Percentiles rank a stretch among this genome's conserved stretches.
These are phyloP conservation scores for Campaea margaritaria DNA, from an alignment of 2,888 invertebrate species.

Conservation along the genomic window DNA sequence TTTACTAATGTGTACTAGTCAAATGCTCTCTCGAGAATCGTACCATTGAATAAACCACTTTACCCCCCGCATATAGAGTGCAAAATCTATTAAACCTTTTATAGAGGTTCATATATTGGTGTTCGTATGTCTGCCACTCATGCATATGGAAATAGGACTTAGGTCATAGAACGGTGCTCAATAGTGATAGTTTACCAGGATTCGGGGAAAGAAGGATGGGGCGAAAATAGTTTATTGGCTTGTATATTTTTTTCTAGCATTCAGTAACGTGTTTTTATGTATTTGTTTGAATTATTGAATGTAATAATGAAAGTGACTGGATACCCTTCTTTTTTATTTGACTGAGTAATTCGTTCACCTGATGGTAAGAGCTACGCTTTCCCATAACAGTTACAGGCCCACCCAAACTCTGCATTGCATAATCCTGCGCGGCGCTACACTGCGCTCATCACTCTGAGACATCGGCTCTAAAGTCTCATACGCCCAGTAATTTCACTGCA, in stretches of 20 bases:
- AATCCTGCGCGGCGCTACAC: no score
- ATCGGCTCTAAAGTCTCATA: no score
- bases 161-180: conserved; percentile 67
- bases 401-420: no score
- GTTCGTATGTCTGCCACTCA: conserved; percentile 68
- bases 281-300: no score
- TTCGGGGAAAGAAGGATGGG: conserved; percentile 30
- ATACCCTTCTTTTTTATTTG: no score
- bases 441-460: no score
- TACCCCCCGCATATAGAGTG: conserved; percentile 59
- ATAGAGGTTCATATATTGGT: conserved; percentile 60
- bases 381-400: no score
- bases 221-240: conserved; percentile 16
- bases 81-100: conserved; percentile 52
- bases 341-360: no score
- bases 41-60: conserved; percentile 64
- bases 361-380: no score
- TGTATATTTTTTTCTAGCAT: background rate
- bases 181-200: conserved; percentile 33
- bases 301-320: no score
- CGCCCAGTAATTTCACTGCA: no score
- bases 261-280: no score
- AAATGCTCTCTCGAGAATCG: conserved; percentile 79
- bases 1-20: conserved; percentile 84
- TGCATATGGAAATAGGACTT: conserved; percentile 82